Evolutionary conservation across 1,140 invertebrate species (phyloP), one percentile per base, ranked within the genome.

Genomic region (Scaptomyza hsui): DNA sequence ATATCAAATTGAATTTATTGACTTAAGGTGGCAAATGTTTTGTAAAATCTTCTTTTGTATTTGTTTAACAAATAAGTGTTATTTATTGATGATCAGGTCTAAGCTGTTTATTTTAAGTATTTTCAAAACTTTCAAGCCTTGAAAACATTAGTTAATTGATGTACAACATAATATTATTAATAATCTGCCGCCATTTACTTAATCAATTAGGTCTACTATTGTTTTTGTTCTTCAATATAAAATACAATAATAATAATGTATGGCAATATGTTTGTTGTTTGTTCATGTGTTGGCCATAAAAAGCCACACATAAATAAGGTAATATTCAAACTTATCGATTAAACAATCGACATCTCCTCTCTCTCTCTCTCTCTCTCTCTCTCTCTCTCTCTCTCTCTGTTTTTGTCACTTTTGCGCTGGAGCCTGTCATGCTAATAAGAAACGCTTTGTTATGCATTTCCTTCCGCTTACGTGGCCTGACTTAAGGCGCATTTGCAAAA

Each of bases 361-460:
- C 13, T 21, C 35, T 9, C 21, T 24, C 10, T 24, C 19, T 5
- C n/a, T 45, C 37, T 18, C 9, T 1, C 35, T 13, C 10, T 6
- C 24, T 15, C 13, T 16, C n/a, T 39, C 1, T 10, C 12, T 19
- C 13, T 32, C 0, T 26, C 26, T 2, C 6, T 1, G 10, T 7
- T 10, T 3, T 18, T 18, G 7, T 9, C 26, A 9, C 26, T 29
- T 29, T 9, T 29, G 7, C 7, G 26, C 26, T 29, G 26, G 26
- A 10, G n/a, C 4, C 45, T 48, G 53, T 62, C 49, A 52, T 81
- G 78, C 68, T 81, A 83, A 83, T 85, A 79, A 83, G 80, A 79
- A 76, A 67, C 74, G 80, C 80, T 85, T 85, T 85, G 80, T 85
- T 85, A 75, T 83, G 80, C 76, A 76, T 74, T 85, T 85, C 80